phyloP scores from a whole-genome alignment of 2,888 invertebrate genomes.

The Protula sp. region DNA sequence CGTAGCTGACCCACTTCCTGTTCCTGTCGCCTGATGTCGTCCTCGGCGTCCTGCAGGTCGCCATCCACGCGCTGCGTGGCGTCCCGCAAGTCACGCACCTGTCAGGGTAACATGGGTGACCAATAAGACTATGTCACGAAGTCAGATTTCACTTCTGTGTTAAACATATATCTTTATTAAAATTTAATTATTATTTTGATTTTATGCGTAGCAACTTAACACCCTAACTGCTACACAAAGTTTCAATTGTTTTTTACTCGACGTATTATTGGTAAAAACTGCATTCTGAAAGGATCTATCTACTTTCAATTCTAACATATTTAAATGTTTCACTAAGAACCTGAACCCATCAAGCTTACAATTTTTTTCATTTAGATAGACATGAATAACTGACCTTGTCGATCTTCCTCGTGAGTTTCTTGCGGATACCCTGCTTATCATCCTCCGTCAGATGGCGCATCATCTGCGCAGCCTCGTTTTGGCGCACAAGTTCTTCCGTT shows the following conservation, averaged over 20 bases:
- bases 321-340: too few relatives aligned
- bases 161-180: neutral
- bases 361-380: too few relatives aligned
- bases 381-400: too few relatives aligned
- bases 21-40: constrained; percentile 32
- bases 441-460: constrained; percentile 34
- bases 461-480: constrained; percentile 30
- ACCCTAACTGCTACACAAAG: too few relatives aligned
- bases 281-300: too few relatives aligned
- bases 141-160: too few relatives aligned
- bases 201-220: neutral
- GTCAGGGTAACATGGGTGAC: too few relatives aligned
- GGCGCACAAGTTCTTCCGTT: constrained; percentile 37
- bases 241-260: too few relatives aligned
- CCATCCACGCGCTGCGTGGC: constrained; percentile 41
- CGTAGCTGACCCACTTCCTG: constrained; percentile 34
- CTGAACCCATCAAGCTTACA: too few relatives aligned
- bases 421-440: constrained; percentile 38
- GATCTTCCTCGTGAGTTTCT: constrained; percentile 42
- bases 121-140: constrained; percentile 1
- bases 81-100: constrained; percentile 45
- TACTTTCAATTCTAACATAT: too few relatives aligned
- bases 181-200: neutral
- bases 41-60: constrained; percentile 36
- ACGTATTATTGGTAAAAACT: too few relatives aligned